Evolutionary conservation across 2,113 vertebrate genomes (phyloP).

Genomic region (Gobiocypris rarus): DNA sequence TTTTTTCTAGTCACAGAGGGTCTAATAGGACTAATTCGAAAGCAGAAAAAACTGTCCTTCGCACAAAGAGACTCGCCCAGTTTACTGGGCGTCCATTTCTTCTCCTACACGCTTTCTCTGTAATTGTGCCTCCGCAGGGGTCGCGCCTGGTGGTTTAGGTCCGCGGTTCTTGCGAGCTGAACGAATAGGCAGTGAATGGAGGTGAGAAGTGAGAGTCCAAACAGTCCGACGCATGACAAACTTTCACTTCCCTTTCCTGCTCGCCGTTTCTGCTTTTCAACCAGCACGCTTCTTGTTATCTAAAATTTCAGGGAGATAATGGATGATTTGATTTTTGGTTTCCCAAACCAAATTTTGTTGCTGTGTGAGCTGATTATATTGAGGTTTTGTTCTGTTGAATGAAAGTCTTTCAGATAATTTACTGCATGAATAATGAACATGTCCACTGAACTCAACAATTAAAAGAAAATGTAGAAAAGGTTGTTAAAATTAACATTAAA

Average conservation of each 20-base stretch:
- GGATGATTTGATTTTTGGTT: background rate
- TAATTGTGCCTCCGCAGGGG: slow-evolving; percentile 41
- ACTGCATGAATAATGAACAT: background rate
- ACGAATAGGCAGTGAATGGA: slow-evolving; percentile 6
- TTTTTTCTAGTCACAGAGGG: slow-evolving; percentile 43
- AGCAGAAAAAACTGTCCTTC: slow-evolving; percentile 50
- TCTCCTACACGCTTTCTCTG: slow-evolving; percentile 12
- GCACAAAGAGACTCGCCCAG: slow-evolving; percentile 40
- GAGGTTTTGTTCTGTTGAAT: background rate
- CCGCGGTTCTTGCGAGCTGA: background rate
- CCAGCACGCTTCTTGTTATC: background rate
- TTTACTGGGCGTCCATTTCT: slow-evolving; percentile 48
- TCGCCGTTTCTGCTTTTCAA: slow-evolving; percentile 21
- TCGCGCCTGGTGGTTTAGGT: slow-evolving; percentile 12
- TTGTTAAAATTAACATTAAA: background rate
- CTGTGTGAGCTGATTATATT: background rate
- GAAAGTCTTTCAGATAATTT: background rate
- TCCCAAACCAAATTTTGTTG: background rate
- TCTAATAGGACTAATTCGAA: slow-evolving; percentile 51
- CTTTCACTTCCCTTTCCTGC: slow-evolving; percentile 60
- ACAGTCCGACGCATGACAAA: slow-evolving; percentile 16
- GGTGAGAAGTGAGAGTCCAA: slow-evolving; percentile 47
- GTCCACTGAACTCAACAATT: background rate
- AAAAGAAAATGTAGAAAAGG: background rate
- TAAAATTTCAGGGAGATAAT: background rate